Conservation (phyloP, 2,888 invertebrate genomes). For the Caenorhabditis sp. region DNA sequence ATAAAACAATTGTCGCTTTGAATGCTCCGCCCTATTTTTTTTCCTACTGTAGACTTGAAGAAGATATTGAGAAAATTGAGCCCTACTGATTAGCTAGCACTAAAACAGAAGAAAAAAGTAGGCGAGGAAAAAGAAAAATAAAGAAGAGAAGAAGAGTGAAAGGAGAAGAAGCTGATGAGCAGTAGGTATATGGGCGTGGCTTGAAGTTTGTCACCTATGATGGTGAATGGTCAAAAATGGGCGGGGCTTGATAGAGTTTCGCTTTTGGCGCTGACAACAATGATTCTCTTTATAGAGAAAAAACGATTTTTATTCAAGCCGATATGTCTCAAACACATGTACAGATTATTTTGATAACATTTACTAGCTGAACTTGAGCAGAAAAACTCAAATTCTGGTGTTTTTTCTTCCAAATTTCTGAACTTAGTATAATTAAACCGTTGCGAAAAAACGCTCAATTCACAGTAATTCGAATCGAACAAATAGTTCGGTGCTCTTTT, state of each 20-base stretch:
- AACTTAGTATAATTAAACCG: too few species aligned
- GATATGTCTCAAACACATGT: too few species aligned
- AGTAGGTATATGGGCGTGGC: not conserved
- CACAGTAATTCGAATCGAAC: too few species aligned
- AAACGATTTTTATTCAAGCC: too few species aligned
- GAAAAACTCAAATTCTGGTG: too few species aligned
- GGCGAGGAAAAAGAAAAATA: not conserved
- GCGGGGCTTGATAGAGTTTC: not conserved
- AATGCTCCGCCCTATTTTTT: not conserved
- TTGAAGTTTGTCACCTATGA: not conserved
- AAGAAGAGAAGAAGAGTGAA: not conserved
- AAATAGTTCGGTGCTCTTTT: too few species aligned
- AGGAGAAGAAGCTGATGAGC: not conserved
- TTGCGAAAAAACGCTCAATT: too few species aligned
- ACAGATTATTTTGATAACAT: too few species aligned
- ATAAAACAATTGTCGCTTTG: constrained; percentile 8
- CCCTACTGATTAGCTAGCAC: not conserved
- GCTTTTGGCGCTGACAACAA: not conserved
- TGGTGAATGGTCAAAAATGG: not conserved
- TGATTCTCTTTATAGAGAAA: too few species aligned
- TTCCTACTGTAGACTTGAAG: not conserved
- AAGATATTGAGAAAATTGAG: not conserved
- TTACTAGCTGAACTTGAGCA: too few species aligned
- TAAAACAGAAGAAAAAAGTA: not conserved
- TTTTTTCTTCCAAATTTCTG: too few species aligned